A percentile compares a stretch with the other conserved stretches of the same genome.
These are phyloP conservation scores for Smutsia gigantea DNA, from an alignment of 2,797 vertebrate genomes.

Conservation along the genomic window DNA sequence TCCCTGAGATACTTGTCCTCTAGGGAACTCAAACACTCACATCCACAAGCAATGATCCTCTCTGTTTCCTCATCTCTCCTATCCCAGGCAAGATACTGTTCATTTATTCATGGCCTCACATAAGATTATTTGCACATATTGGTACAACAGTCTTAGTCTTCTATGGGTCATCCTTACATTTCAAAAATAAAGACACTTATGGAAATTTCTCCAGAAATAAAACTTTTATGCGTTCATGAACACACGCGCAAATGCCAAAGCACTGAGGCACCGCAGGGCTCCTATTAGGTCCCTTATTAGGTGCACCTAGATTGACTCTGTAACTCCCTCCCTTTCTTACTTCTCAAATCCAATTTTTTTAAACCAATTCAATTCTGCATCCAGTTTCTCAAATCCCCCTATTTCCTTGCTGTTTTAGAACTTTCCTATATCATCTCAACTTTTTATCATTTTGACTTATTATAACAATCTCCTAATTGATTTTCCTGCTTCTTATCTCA, in stretches of 20 bases:
- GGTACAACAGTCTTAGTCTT: not conserved
- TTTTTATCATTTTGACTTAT: not conserved
- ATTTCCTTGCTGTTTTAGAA: not conserved
- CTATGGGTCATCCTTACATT: not conserved
- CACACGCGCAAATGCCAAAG: no score
- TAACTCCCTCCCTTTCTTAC: not conserved
- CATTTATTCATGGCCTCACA: not conserved
- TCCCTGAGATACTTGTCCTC: not conserved
- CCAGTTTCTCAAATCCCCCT: not conserved
- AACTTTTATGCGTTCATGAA: not conserved
- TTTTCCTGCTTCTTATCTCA: not conserved
- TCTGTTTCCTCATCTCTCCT: not conserved
- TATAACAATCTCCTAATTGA: not conserved
- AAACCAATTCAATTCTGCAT: not conserved
- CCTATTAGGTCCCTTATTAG: no score
- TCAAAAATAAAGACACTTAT: not conserved
- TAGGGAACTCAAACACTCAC: not conserved
- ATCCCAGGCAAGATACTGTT: not conserved
- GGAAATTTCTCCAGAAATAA: not conserved
- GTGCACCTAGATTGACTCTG: not conserved
- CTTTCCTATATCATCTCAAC: not conserved
- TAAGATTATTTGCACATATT: not conserved
- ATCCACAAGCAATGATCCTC: not conserved
- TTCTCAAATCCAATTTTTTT: not conserved
- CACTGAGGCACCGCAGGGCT: no score